Conservation (phyloP, 2,888 invertebrate genomes). For the Nomada hirtipes region DNA sequence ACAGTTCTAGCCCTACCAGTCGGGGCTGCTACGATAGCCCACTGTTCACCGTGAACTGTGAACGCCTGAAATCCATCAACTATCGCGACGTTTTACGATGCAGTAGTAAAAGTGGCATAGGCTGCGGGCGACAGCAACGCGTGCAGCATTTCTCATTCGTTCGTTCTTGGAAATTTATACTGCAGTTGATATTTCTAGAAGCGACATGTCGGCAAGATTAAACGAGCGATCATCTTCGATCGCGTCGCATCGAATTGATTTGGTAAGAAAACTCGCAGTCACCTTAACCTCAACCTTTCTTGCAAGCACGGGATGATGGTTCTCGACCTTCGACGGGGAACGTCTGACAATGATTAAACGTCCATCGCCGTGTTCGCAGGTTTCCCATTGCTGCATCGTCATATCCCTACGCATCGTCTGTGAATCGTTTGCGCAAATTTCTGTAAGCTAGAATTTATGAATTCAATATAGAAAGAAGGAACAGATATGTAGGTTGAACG, state of each 20-base stretch:
- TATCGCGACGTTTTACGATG: slow-evolving; percentile 6
- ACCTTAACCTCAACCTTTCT: slow-evolving; percentile 12
- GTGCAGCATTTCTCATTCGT: background rate
- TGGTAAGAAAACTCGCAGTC: slow-evolving; percentile 4
- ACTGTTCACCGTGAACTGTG: too few relatives aligned
- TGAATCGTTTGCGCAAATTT: too few relatives aligned
- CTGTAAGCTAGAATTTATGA: too few relatives aligned
- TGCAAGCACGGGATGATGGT: background rate
- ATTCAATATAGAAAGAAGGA: too few relatives aligned
- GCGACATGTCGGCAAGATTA: background rate
- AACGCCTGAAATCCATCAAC: slow-evolving; percentile 15
- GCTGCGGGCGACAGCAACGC: background rate
- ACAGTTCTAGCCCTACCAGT: too few relatives aligned
- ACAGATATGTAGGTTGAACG: too few relatives aligned
- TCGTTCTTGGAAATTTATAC: slow-evolving; percentile 4
- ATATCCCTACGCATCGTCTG: background rate
- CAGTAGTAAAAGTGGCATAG: background rate
- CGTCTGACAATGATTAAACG: slow-evolving; percentile 38
- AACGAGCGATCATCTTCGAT: background rate
- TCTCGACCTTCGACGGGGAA: slow-evolving; percentile 14
- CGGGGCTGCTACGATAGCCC: too few relatives aligned
- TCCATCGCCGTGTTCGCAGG: background rate
- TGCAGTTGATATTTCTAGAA: background rate
- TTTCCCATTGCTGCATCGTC: background rate
- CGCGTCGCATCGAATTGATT: background rate